These are phyloP conservation scores for Drosophila quadrilineata DNA, from an alignment of 1,140 invertebrate species.

Conservation along the genomic window DNA sequence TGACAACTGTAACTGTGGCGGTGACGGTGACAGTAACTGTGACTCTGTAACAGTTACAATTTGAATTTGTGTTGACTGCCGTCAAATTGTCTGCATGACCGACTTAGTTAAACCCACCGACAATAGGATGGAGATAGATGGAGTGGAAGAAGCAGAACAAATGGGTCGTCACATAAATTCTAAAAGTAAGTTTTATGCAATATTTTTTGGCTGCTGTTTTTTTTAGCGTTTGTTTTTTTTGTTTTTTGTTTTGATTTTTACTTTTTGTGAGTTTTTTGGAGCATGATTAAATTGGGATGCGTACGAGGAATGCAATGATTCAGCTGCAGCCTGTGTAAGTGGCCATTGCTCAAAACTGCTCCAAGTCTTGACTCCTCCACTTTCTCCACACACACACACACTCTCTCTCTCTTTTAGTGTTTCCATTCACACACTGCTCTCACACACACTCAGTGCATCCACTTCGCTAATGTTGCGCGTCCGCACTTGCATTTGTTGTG, in stretches of 20 bases:
- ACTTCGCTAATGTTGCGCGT: constrained; percentile 25
- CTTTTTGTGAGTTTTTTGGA: constrained; percentile 67
- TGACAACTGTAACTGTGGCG: constrained; percentile 10
- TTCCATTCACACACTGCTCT: background rate
- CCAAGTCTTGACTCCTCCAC: no score
- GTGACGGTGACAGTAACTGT: background rate
- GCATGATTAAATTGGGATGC: constrained; percentile 74
- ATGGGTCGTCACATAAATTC: constrained; percentile 30
- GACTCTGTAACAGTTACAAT: constrained; percentile 6
- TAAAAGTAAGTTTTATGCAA: constrained; percentile 50
- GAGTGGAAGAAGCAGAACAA: background rate
- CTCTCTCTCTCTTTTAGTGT: background rate
- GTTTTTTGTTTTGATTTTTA: constrained; percentile 60
- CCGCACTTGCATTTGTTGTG: constrained; percentile 16
- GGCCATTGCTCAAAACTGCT: constrained; percentile 26
- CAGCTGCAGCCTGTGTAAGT: constrained; percentile 60
- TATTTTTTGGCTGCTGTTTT: no score
- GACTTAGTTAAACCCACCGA: no score
- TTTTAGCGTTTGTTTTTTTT: no score
- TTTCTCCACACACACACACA: background rate
- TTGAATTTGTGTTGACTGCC: background rate
- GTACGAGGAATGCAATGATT: constrained; percentile 59
- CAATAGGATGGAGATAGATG: background rate
- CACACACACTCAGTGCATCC: background rate
- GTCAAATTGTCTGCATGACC: constrained; percentile 28